Base-by-base conservation (phyloP, 2,113 vertebrate species). In the Casuarius casuarius region DNA sequence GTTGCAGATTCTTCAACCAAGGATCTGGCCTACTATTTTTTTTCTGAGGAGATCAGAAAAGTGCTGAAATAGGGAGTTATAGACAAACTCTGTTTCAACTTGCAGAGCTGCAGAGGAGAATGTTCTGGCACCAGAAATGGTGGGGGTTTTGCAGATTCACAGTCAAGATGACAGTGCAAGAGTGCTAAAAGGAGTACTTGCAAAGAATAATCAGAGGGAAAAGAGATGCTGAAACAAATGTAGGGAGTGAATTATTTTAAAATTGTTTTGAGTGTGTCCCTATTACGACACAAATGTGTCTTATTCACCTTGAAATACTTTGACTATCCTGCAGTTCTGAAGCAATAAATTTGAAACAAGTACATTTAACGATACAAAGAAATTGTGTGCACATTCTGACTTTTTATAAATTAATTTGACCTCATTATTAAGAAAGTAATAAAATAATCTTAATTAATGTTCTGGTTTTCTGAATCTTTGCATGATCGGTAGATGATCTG, bases 311-410 rank as follows among this genome's bases (percentile, higher is more conserved):
- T 91, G 15, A 90, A 84, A 67, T 78, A 65, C 14, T 88, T 93
- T 87, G 46, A 19, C 19, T 79, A 90, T 94, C 31, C 80, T 90
- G 67, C 75, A 96, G 85, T 96, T 97, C 87, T 90, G 90, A 94
- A 95, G 94, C 42, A 91, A 61, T 95, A 97, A 97, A 97, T 95
- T 96, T 97, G 97, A 98, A 75, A 94, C 33, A 96, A 98, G 95
- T 93, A 70, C 46, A 92, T 96, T 97, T 97, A 97, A 79, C 67
- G 96, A 96, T 87, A 94, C 76, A 96, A 95, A 95, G 84, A 72
- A 63, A 94, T 96, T 35, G 65, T 96, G 76, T 83, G 92, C 91
- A 80, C 83, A 67, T 95, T 94, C 75, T 94, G 95, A 89, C 72
- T 95, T 56, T 8, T 71, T 96, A 92, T 93, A 97, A 96, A 87